Base-by-base conservation (phyloP, 35 echinoderm and acorn worm genomes). In the Stichopus chloronotus region DNA sequence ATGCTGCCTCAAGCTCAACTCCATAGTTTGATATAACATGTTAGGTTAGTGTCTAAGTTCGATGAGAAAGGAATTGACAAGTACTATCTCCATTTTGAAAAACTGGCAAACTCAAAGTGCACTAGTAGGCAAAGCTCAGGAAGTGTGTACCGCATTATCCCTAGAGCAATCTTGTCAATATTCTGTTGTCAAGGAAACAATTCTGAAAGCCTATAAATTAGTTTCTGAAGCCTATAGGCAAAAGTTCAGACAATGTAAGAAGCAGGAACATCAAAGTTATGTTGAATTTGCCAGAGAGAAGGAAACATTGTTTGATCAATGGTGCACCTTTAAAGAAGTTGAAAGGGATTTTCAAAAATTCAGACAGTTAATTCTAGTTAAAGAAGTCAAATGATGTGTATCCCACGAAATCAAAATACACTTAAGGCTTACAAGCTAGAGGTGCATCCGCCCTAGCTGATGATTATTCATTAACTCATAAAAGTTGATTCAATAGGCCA, bases 31-130 rank as follows among this genome's bases (percentile, higher is more conserved):
- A 93, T 88, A 72, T 56, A 68, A 10, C 53, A 88, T 13, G 53
- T 78, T 10, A 59, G 19, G 11, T 8, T 93, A 22, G 83, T 95
- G 12, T 83, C 94, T 11, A 93, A 93, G 4, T 95, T 95, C 78
- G 13, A 95, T 92, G 59, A 63, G 59, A 63, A 10, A 43, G 30
- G 30, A 10, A 63, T 63, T 10, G 8, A 63, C 59, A 63, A 63
- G 59, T 8, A 63, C 4, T 10, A 10, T 95, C 25, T 9, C 52
- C 1, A 1, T 14, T 61, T 61, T 61, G 59, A 61, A 60, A 60
- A 78, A 43, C 43, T 10, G 78, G 9, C 52, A 80, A 4, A 11
- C 43, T 25, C 90, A 92, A 59, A 92, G 77, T 92, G 69, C 78
- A 10, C 63, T 92, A 8, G 63, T 16, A 13, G 90, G 77, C 4